Conservation (phyloP, 2,888 invertebrate genomes). For the Pristionchus fissidentatus region DNA sequence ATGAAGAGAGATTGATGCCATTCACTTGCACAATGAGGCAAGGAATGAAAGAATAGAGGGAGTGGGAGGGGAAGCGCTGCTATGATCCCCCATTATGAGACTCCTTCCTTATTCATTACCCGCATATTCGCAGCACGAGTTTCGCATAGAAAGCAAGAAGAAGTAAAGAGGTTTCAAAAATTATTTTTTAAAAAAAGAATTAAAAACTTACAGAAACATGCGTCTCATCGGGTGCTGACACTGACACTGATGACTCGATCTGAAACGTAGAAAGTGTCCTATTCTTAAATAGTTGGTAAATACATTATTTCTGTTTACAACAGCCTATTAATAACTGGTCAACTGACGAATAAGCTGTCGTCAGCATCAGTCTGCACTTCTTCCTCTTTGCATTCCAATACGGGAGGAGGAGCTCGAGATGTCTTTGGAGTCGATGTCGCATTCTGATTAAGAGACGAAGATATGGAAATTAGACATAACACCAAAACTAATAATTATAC, state of each 20-base stretch:
- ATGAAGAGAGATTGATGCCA: background rate
- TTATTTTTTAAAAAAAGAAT: too few relatives aligned
- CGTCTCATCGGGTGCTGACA: background rate
- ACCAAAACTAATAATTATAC: too few relatives aligned
- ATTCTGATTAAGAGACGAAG: too few relatives aligned
- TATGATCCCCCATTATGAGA: background rate
- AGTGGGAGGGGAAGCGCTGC: background rate
- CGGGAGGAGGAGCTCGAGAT: background rate
- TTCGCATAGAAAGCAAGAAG: background rate
- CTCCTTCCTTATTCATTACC: background rate
- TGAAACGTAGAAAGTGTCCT: background rate
- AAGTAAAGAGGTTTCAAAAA: too few relatives aligned
- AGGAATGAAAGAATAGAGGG: background rate
- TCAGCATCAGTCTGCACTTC: constrained; percentile 36
- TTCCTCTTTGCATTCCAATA: constrained; percentile 27
- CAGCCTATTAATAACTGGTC: background rate
- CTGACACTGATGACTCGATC: background rate
- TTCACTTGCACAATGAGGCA: background rate
- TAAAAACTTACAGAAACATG: background rate
- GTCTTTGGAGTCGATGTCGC: background rate
- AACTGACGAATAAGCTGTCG: constrained; percentile 14
- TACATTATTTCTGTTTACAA: too few relatives aligned
- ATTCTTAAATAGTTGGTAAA: too few relatives aligned
- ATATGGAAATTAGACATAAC: too few relatives aligned
- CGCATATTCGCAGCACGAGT: background rate